Percentiles rank a stretch among this genome's conserved stretches.
These are phyloP conservation scores for Pseudopipra pipra DNA, from an alignment of 2,113 vertebrate genomes.

Conservation along the genomic window DNA sequence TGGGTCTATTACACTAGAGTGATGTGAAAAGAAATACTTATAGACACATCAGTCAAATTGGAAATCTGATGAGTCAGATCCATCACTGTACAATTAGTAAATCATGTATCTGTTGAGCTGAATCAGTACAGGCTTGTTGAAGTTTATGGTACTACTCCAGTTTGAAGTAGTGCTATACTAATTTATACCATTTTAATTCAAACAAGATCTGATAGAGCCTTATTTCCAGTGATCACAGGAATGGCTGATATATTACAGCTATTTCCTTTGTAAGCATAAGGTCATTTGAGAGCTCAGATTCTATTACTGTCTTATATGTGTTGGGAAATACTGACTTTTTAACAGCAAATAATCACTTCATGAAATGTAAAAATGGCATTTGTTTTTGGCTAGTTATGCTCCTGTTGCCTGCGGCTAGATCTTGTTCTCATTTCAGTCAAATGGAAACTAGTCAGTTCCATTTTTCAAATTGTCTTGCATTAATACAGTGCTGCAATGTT, in stretches of 20 bases:
- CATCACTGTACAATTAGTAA: slow-evolving; percentile 39
- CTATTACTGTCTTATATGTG: slow-evolving; percentile 50
- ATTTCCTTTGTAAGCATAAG: slow-evolving; percentile 53
- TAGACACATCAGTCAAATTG: neutral
- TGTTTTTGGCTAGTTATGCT: slow-evolving; percentile 64
- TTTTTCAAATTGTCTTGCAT: slow-evolving; percentile 51
- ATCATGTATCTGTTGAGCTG: neutral
- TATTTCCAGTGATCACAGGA: slow-evolving; percentile 20
- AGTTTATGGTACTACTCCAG: neutral
- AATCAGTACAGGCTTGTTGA: neutral
- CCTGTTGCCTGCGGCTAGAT: slow-evolving; percentile 49
- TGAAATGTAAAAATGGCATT: slow-evolving; percentile 63
- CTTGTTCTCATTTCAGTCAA: slow-evolving; percentile 66
- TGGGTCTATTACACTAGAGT: neutral
- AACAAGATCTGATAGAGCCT: neutral
- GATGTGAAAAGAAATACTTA: neutral
- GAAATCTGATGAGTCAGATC: neutral
- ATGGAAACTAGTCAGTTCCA: slow-evolving; percentile 62
- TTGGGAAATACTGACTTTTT: slow-evolving; percentile 57
- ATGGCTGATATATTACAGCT: slow-evolving; percentile 21
- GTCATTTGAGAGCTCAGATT: slow-evolving; percentile 47
- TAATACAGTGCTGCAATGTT: neutral
- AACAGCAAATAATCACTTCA: slow-evolving; percentile 64
- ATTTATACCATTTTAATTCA: slow-evolving; percentile 37
- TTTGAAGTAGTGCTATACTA: neutral